Evolutionary conservation across 2,797 vertebrate species (phyloP), one percentile per base, ranked within the genome.

Genomic region (Poecilia velifera): DNA sequence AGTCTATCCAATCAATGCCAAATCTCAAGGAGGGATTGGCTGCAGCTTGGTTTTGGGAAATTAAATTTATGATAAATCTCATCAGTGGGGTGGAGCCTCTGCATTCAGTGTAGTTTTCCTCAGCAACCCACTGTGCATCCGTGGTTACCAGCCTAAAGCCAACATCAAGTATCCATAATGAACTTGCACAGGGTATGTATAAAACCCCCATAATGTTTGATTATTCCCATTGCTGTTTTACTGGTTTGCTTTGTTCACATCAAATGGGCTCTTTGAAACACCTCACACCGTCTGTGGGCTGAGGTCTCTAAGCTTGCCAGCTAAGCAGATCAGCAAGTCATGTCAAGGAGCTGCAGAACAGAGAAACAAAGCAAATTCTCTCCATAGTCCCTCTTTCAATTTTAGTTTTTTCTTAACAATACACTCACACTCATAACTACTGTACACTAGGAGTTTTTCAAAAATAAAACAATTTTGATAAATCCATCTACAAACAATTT

Each of bases 211-310:
- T 94, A 93, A 94, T 94, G 94, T 94, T 87, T 92, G 93, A 94
- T 96, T 95, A 94, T 95, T 96, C 94, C 93, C 93, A 89, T 91
- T 89, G 90, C 94, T 82, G 80, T 95, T 95, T 95, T 94, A 89
- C 93, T 91, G 90, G 84, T 94, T 94, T 93, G 92, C 93, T 96
- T 95, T 94, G 91, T 94, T 95, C 91, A 91, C 87, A 95, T 96
- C 93, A 96, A 95, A 96, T 86, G 82, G 64, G 45, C 86, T 91
- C 92, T 94, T 95, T 94, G 88, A 95, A 96, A 93, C 84, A 89
- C 84, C 88, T 92, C 89, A 83, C 91, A 91, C 91, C 87, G 90
- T 91, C 91, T 92, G 89, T 90, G 90, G 87, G 90, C 85, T 88
- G 20, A 71, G 76, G 87, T 89, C 89, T 84, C 82, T 77, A 36